Conservation (phyloP, 2,888 invertebrate genomes). For the Yponomeuta sedellus region DNA sequence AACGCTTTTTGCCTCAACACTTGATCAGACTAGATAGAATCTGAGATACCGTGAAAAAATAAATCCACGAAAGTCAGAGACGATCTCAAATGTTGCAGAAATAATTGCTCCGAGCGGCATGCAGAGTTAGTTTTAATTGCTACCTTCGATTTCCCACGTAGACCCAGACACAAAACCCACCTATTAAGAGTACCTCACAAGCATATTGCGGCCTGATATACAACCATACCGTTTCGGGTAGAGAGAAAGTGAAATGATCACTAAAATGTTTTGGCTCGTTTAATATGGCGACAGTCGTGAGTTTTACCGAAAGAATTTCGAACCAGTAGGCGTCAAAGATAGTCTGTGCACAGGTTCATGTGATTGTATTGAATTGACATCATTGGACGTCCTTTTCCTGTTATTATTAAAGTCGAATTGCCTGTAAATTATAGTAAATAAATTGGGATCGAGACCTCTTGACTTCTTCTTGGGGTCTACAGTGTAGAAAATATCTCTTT, state of each 20-base stretch:
- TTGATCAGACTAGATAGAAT: background rate
- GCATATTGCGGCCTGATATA: background rate
- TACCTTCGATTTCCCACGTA: conserved; percentile 27
- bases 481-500: no score
- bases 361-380: background rate
- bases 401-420: background rate
- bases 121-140: conserved; percentile 31
- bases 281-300: background rate
- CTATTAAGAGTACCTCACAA: background rate
- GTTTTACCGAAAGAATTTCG: background rate
- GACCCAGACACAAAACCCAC: background rate
- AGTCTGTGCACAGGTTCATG: background rate
- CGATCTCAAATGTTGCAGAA: background rate
- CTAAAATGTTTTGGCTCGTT: background rate
- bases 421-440: background rate
- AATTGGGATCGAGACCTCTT: background rate
- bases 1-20: background rate
- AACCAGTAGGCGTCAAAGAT: background rate
- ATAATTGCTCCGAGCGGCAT: background rate
- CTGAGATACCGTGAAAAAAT: background rate
- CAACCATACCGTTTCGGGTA: background rate
- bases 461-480: background rate
- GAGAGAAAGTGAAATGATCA: background rate
- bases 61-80: background rate
- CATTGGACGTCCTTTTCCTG: background rate